These are phyloP conservation scores for Ovis canadensis DNA, from an alignment of 2,113 vertebrate genomes.

Conservation along the genomic window DNA sequence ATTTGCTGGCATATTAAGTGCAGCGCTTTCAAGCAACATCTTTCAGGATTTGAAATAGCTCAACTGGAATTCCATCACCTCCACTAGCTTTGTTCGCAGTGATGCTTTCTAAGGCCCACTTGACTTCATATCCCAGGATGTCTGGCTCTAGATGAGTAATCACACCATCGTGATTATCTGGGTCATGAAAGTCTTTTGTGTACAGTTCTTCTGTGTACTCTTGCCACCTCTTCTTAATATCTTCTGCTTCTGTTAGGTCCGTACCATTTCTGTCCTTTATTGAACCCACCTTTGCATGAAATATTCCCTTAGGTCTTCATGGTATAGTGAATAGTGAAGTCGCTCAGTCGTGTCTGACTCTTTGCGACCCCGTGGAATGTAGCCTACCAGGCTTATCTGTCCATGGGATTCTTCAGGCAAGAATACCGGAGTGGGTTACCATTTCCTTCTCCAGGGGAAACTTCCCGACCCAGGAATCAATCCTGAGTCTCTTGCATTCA, in stretches of 20 bases:
- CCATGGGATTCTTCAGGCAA: no score
- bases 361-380: fast-evolving
- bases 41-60: not conserved
- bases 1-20: not conserved
- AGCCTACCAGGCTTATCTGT: no score
- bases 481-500: fast-evolving
- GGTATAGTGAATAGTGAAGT: no score
- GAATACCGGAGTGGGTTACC: no score
- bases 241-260: not conserved
- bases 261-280: not conserved
- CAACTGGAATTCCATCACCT: not conserved
- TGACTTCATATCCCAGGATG: not conserved
- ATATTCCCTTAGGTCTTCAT: not conserved
- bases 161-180: not conserved
- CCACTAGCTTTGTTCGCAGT: fast-evolving
- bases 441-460: no score
- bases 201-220: not conserved
- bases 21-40: not conserved
- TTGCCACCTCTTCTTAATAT: not conserved
- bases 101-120: not conserved
- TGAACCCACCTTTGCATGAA: not conserved
- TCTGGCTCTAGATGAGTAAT: not conserved
- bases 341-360: no score
- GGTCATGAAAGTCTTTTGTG: not conserved
- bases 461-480: fast-evolving